Percentiles rank a stretch among this genome's conserved stretches.
Conservation (phyloP, 2,797 vertebrate species). For the Percopsis omiscomaycus region DNA sequence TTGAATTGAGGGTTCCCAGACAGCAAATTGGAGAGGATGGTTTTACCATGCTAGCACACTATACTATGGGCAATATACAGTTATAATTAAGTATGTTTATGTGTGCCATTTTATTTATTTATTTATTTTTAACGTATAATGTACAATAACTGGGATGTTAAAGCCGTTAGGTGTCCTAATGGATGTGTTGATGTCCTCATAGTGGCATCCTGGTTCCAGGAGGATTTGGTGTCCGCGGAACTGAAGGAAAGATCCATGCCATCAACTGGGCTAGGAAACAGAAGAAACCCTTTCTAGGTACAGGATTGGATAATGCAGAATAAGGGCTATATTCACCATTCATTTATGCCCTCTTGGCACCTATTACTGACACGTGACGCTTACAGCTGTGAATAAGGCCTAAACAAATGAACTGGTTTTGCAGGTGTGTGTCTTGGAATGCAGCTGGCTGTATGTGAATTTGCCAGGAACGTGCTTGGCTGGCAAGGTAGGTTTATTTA, state of each 20-base stretch:
- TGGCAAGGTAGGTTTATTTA: slow-evolving; percentile 82
- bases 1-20: no score
- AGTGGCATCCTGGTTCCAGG: slow-evolving; percentile 91
- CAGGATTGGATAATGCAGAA: no score
- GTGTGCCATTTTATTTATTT: no score
- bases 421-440: slow-evolving; percentile 91
- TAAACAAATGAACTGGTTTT: neutral
- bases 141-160: neutral
- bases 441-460: slow-evolving; percentile 92
- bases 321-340: no score
- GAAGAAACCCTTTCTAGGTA: slow-evolving; percentile 91
- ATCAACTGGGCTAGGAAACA: slow-evolving; percentile 93
- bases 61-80: neutral
- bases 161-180: neutral
- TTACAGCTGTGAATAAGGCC: neutral
- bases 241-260: slow-evolving; percentile 93
- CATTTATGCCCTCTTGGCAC: no score
- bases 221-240: slow-evolving; percentile 91
- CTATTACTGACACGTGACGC: no score
- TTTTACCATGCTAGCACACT: neutral
- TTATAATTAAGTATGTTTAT: no score
- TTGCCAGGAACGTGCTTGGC: slow-evolving; percentile 82
- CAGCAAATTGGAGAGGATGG: no score
- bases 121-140: no score
- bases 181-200: slow-evolving; percentile 6